Base-by-base conservation (phyloP, 2,888 invertebrate genomes). In the Agrotis segetum region DNA sequence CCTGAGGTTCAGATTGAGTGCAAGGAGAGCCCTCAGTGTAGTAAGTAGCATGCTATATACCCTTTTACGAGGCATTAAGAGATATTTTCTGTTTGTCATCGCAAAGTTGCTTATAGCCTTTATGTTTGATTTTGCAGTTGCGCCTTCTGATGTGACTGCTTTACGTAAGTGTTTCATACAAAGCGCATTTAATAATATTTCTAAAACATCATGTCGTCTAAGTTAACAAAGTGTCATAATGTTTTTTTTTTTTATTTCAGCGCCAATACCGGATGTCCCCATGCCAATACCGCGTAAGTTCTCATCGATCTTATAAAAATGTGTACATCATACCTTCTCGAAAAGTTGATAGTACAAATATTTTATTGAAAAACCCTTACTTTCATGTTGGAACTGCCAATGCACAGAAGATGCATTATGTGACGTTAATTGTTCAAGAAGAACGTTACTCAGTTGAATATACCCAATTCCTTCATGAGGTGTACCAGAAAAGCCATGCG, bases 1-100 rank as follows among this genome's bases (percentile, higher is more conserved):
- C 79, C 75, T 17, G 92, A 94, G 24, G 87, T 90, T 19, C 77
- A 88, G 19, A 92, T 95, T 21, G 82, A 88, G 2, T 95, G 95
- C 83, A 83, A 90, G 46, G 89, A 91, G 0, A 92, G 90, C 67
- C 89, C 87, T 16, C 85, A 91, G 47, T 95, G 95, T 70, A 87
- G 95, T 95, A 82, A 90, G 87, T 82, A 21, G 7, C 24, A 40
- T n/a, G 46, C 11, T 5, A 1, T 16, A 44, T 40, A 29, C 3
- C n/a, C 13, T 49, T 3, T 13, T 24, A 19, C 6, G n/a, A n/a
- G 5, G 6, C n/a, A 19, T 40, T 40, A 14, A 29, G 9, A 13
- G 9, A 16, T n/a, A 21, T 3, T 14, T 4, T 2, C 1, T n/a
- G 5, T 47, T 16, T 55, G 3, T 16, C 0, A 24, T 13, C 21